Percentiles rank a stretch among this genome's conserved stretches.
These are phyloP conservation scores for Loriculus beryllinus DNA, from an alignment of 2,797 vertebrate species.

Conservation along the genomic window DNA sequence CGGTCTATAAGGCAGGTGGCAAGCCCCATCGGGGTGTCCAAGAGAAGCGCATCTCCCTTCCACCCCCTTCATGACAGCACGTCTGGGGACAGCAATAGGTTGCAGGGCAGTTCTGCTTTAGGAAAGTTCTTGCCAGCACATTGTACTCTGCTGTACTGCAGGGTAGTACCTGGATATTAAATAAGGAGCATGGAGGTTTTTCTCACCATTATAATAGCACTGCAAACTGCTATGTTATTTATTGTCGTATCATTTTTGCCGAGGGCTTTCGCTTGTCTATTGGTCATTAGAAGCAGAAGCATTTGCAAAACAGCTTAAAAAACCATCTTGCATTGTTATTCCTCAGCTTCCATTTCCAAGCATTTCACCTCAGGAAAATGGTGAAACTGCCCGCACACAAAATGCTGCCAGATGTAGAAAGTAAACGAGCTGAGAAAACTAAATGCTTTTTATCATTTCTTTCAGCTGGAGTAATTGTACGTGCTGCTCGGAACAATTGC, in stretches of 20 bases:
- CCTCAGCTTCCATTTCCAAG: slow-evolving; percentile 30
- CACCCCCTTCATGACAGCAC: background rate
- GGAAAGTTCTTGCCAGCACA: background rate
- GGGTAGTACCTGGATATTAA: slow-evolving; percentile 24
- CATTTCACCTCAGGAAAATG: background rate
- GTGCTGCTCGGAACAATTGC: slow-evolving; percentile 7
- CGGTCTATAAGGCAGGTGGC: background rate
- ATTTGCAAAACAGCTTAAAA: slow-evolving; percentile 32
- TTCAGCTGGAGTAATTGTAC: slow-evolving; percentile 6
- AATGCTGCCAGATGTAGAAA: slow-evolving; percentile 42
- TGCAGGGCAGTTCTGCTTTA: background rate
- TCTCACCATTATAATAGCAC: slow-evolving; percentile 3
- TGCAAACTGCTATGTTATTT: slow-evolving; percentile 46
- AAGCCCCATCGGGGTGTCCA: background rate
- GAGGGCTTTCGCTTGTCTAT: background rate
- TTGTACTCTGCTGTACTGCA: background rate
- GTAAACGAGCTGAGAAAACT: slow-evolving; percentile 52
- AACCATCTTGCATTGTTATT: background rate
- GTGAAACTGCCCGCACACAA: background rate
- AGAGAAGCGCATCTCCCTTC: background rate
- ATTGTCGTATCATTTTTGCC: slow-evolving; percentile 43
- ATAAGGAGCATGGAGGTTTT: background rate
- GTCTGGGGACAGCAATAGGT: background rate
- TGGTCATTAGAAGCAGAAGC: slow-evolving; percentile 24
- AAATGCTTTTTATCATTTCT: slow-evolving; percentile 51